Evolutionary conservation across 2,888 invertebrate genomes (phyloP), one percentile per base, ranked within the genome.

Genomic region (Campoplex nolae): DNA sequence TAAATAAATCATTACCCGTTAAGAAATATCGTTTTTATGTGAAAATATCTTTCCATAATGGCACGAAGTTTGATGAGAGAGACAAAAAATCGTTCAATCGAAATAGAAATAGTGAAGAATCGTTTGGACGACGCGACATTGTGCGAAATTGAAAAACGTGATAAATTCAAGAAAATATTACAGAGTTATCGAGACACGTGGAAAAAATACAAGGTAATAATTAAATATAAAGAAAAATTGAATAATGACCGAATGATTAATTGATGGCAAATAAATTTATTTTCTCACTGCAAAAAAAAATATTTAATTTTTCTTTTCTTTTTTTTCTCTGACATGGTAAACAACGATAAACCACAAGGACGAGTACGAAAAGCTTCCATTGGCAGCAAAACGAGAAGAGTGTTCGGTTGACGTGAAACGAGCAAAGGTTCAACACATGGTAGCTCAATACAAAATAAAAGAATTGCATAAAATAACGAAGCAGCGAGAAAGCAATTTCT

Each of bases 161-260:
- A 38, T 1, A 38, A 32, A 32, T 84, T 42, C 58, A 23, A 75
- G 16, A 84, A 84, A 45, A 82, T 87, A 56, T 54, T 87, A 28
- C 42, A 78, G 8, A 67, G 84, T 65, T 87, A 84, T 68, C 58
- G 45, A 4, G 56, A 75, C 9, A 87, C 78, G n/a, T 87, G 87
- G 88, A 62, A 83, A 35, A 62, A 48, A 68, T 88, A 88, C 62
- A 84, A 86, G 88, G 88, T 88, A 56, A 38, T 42, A 18, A 32
- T 48, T 32, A n/a, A 32, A 70, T 11, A 28, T 42, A 32, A 35
- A 28, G 8, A 3, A 18, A 28, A 38, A 4, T 4, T 38, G 4
- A 38, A 6, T 38, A 38, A 4, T 7, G 3, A 38, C 1, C 38
- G 38, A 38, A 38, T 51, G 3, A 16, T 51, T 16, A 16, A 45